A percentile compares a stretch with the other conserved stretches of the same genome.
phyloP scores from a whole-genome alignment of 2,113 vertebrate genomes.

The Syngnathus typhle region DNA sequence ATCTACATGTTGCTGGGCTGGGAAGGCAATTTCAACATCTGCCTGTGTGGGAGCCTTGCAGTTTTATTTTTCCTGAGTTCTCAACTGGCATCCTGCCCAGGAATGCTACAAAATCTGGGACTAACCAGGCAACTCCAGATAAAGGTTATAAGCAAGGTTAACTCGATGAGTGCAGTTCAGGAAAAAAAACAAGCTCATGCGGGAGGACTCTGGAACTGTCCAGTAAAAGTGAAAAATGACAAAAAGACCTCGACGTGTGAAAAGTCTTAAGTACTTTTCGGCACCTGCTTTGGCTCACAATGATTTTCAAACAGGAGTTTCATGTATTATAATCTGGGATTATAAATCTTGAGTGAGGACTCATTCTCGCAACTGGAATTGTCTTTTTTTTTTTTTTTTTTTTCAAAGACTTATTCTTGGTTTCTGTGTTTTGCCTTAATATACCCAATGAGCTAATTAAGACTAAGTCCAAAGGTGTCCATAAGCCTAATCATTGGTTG shows the following conservation, averaged over 20 bases:
- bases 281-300: constrained; percentile 31
- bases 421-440: constrained; percentile 42
- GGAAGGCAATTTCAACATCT: constrained; percentile 10
- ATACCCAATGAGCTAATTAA: constrained; percentile 57
- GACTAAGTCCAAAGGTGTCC: constrained; percentile 22
- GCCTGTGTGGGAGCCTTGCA: constrained; percentile 18
- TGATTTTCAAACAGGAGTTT: constrained; percentile 46
- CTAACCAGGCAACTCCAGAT: constrained; percentile 31
- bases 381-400: constrained; percentile 22
- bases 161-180: constrained; percentile 35
- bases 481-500: constrained; percentile 24
- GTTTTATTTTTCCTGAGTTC: constrained; percentile 10
- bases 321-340: constrained; percentile 58
- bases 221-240: constrained; percentile 24
- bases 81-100: constrained; percentile 38
- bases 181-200: constrained; percentile 10
- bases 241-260: neutral
- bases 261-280: constrained; percentile 23
- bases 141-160: constrained; percentile 46
- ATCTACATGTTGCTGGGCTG: constrained; percentile 5
- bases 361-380: constrained; percentile 24
- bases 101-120: constrained; percentile 35
- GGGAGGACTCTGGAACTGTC: constrained; percentile 24
- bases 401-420: constrained; percentile 41
- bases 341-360: constrained; percentile 41